phyloP scores from a whole-genome alignment of 2,113 vertebrate species.

The Pollimyrus isidori region DNA sequence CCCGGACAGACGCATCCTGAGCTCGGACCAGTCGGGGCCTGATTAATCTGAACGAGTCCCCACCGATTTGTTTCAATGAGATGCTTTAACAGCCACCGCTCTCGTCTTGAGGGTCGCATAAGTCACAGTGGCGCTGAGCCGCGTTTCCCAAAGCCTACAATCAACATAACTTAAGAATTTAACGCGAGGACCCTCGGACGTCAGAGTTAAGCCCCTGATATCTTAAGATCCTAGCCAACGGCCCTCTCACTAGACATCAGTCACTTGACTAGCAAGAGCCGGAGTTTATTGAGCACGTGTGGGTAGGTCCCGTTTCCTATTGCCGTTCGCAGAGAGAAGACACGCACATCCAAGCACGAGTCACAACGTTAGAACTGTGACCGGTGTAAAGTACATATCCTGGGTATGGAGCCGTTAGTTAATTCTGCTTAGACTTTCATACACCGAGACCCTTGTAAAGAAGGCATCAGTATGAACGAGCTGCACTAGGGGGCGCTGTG shows the following conservation, averaged over 20 bases:
- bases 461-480: not conserved
- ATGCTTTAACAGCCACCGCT: not conserved
- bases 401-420: not conserved
- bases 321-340: not conserved
- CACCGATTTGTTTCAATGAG: not conserved
- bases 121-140: not conserved
- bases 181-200: not conserved
- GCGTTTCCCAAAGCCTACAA: not conserved
- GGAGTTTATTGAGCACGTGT: not conserved
- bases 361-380: not conserved
- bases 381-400: not conserved
- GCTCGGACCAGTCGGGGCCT: not conserved
- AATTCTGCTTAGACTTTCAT: not conserved
- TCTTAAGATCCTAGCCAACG: not conserved
- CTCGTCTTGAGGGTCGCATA: not conserved
- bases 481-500: not conserved
- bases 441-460: not conserved
- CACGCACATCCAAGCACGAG: not conserved
- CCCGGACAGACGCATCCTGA: not conserved
- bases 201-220: not conserved
- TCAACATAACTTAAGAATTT: not conserved
- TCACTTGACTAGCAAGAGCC: not conserved
- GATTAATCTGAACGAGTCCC: not conserved
- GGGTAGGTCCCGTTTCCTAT: not conserved
- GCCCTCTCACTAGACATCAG: not conserved